Evolutionary conservation across 2,797 vertebrate species (phyloP), one percentile per base, ranked within the genome.

Genomic region (Presbytis comata): DNA sequence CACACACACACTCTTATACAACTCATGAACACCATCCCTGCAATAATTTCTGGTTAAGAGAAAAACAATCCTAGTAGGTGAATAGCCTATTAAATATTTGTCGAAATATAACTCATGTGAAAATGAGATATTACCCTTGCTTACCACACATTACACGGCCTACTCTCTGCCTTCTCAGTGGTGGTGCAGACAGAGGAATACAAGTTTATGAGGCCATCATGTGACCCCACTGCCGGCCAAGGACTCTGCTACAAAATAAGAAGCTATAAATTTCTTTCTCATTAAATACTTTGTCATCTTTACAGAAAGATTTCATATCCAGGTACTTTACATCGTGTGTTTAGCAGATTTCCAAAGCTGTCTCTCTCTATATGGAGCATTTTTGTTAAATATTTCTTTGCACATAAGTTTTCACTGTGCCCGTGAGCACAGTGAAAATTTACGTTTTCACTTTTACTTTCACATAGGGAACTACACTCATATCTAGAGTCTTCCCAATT

Each of bases 211-310:
- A 91, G 91, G 67, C 36, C 1, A 12, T 92, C 94, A 76, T 84
- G 89, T 89, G 94, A 87, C 59, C 70, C 53, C 41, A 33, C 53
- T 26, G 28, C 57, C 0, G 0, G 91, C 91, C 85, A 95, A 89
- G 95, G 46, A 28, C 16, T 85, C 39, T 12, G 79, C 78, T 97
- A 67, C 74, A 72, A 84, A 96, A 90, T 89, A 91, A 86, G 94
- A 94, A 44, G 50, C 91, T 89, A 86, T 89, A 91, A 89, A 97
- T 98, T 96, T 97, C 92, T 91, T 92, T 93, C 85, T 94, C 80
- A 70, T 97, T 95, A 97, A 95, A 96, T 36, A 94, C 87, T 95
- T 72, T 89, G 93, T 96, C 85, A 97, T 93, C 55, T 55, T 94
- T 89, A 95, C 88, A 79, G 75, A 82, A 78, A 81, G 48, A 64